A percentile compares a stretch with the other conserved stretches of the same genome.
Conservation (phyloP, 2,113 vertebrate genomes). For the Holacanthus passer region DNA sequence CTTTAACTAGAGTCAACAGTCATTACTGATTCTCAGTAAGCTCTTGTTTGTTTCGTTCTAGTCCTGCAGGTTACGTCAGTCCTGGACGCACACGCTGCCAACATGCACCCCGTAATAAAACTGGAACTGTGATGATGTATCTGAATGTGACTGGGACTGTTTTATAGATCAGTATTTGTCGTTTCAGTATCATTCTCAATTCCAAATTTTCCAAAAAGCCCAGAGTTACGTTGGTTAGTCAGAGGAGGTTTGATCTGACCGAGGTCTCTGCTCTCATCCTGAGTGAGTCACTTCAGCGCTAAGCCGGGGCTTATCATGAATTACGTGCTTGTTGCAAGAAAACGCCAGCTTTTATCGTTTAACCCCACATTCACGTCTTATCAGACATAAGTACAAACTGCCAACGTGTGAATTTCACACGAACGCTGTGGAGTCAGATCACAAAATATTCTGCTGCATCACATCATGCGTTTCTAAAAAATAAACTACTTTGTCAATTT, state of each 20-base stretch:
- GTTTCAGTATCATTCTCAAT: background rate
- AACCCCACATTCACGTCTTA: background rate
- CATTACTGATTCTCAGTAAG: background rate
- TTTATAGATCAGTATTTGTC: background rate
- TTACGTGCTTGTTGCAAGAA: background rate
- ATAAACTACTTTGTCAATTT: background rate
- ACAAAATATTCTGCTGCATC: background rate
- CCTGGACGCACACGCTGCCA: background rate
- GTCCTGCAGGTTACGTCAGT: background rate
- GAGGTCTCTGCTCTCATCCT: background rate
- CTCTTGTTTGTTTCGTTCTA: background rate
- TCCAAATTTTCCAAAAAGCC: background rate
- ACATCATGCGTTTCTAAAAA: too few species aligned
- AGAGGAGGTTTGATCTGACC: background rate
- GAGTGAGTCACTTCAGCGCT: background rate
- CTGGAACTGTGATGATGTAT: background rate
- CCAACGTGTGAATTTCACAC: background rate
- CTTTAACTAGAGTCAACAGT: constrained; percentile 14
- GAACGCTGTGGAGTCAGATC: background rate
- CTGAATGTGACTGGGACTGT: background rate
- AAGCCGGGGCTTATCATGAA: constrained; percentile 4
- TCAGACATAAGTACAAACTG: background rate
- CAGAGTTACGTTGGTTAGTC: background rate
- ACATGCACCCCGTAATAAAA: background rate
- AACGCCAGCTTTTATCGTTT: background rate